Conservation (phyloP, 2,113 vertebrate species). For the Origma solitaria region DNA sequence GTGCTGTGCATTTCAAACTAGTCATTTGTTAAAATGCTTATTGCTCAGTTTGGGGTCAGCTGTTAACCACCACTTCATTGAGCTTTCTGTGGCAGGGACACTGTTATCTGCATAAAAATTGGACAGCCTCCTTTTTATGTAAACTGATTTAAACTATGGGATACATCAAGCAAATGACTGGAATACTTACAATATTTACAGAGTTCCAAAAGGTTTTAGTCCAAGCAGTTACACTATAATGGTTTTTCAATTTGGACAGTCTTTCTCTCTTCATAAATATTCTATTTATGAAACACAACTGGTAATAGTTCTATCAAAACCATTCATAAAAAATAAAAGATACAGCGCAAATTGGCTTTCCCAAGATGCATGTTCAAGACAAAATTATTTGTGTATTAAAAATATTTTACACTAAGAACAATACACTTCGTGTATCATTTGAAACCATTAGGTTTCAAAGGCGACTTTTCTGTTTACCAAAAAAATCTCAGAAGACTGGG, state of each 20-base stretch:
- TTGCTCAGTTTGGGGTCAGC: neutral
- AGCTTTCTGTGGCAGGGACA: neutral
- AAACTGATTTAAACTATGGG: neutral
- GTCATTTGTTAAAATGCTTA: neutral
- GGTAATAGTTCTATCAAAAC: neutral
- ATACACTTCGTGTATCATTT: neutral
- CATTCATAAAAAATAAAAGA: neutral
- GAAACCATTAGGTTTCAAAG: neutral
- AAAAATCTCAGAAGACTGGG: neutral
- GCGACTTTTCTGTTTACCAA: neutral
- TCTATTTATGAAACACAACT: neutral
- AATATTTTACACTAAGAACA: neutral
- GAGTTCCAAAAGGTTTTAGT: neutral
- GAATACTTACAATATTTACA: neutral
- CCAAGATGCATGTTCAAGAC: rapidly evolving
- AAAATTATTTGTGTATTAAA: neutral
- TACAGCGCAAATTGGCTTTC: neutral
- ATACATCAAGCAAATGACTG: neutral
- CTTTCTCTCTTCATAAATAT: neutral
- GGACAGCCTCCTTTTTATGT: neutral
- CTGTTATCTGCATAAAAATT: neutral
- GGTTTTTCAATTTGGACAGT: neutral
- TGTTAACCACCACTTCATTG: neutral
- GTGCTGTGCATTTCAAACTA: neutral
- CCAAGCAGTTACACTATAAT: neutral